phyloP scores from a whole-genome alignment of 2,797 vertebrate genomes.

The Clarias fuscus region DNA sequence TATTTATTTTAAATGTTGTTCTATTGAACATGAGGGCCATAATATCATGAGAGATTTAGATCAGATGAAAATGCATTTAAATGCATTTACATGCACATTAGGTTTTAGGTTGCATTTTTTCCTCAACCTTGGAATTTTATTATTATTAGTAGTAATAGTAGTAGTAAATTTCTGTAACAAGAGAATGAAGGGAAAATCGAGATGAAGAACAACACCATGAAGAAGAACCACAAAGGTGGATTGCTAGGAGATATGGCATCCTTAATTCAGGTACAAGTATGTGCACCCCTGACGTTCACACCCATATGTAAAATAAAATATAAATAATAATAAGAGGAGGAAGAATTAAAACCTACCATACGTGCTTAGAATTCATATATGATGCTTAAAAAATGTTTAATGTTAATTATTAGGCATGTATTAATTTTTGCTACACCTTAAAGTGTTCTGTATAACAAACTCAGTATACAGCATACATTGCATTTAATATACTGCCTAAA shows the following conservation, averaged over 20 bases:
- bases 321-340: too few relatives aligned
- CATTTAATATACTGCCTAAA: too few relatives aligned
- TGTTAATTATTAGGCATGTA: not conserved
- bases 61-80: not conserved
- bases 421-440: not conserved
- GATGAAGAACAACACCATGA: not conserved
- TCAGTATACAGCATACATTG: too few relatives aligned
- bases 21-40: too few relatives aligned
- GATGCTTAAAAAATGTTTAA: not conserved
- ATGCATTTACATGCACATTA: not conserved
- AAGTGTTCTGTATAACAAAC: not conserved
- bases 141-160: not conserved
- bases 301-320: not conserved
- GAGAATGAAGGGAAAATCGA: not conserved
- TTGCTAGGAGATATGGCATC: not conserved
- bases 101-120: too few relatives aligned
- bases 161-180: too few relatives aligned
- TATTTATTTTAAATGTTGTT: too few relatives aligned
- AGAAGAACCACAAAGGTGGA: too few relatives aligned
- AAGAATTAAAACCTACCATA: too few relatives aligned
- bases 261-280: not conserved
- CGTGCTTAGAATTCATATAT: not conserved
- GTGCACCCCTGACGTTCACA: not conserved
- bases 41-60: not conserved
- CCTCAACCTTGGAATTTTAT: not conserved